Evolutionary conservation across 2,113 vertebrate genomes (phyloP).

Genomic region (Canis aureus): DNA sequence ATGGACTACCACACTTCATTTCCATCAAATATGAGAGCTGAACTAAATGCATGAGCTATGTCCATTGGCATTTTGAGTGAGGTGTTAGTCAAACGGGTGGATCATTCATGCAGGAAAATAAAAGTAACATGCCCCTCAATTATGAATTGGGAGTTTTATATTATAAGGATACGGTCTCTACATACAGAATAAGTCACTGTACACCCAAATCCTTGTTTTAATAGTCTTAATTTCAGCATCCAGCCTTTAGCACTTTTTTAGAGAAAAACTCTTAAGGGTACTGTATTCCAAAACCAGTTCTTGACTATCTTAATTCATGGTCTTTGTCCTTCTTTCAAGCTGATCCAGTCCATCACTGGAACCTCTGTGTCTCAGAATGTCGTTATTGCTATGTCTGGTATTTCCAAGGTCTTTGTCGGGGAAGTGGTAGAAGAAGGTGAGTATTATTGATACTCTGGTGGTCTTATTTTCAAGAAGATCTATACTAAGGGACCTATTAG

Average conservation of each 20-base stretch:
- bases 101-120: background rate
- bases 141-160: background rate
- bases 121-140: background rate
- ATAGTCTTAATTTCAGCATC: background rate
- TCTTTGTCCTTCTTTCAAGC: slow-evolving; percentile 84
- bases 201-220: background rate
- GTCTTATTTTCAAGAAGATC: background rate
- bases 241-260: background rate
- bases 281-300: background rate
- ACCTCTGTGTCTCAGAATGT: slow-evolving; percentile 97
- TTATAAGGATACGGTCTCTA: background rate
- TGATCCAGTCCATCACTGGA: slow-evolving; percentile 99
- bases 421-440: slow-evolving; percentile 97
- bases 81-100: background rate
- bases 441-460: slow-evolving; percentile 38
- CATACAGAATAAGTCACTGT: background rate
- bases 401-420: slow-evolving; percentile 96
- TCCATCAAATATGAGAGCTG: background rate
- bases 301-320: background rate
- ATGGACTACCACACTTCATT: background rate
- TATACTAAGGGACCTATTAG: background rate
- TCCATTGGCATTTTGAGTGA: background rate
- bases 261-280: background rate
- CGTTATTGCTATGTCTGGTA: slow-evolving; percentile 97
- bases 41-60: background rate